phyloP scores from a whole-genome alignment of 2,797 vertebrate genomes.

The Lutjanus campechanus region DNA sequence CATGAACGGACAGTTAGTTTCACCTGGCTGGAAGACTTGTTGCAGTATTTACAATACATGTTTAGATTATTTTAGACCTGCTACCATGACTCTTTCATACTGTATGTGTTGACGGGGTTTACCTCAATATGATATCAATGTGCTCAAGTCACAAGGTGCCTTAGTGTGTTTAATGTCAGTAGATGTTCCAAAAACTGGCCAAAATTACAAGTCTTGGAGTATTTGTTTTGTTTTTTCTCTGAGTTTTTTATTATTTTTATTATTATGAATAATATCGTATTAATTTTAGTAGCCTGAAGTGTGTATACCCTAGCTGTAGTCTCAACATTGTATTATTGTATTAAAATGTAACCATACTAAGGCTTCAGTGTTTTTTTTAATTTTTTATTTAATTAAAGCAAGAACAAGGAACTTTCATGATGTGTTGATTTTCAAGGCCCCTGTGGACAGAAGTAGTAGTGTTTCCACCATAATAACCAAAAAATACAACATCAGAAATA shows the following conservation, averaged over 20 bases:
- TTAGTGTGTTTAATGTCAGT: constrained; percentile 74
- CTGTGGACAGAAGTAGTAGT: too few species aligned
- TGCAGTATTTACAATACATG: constrained; percentile 48
- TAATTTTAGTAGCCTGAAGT: constrained; percentile 58
- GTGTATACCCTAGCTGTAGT: constrained; percentile 56
- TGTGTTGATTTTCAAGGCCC: too few species aligned
- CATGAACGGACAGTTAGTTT: constrained; percentile 34
- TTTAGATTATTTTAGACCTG: constrained; percentile 36
- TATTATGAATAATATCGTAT: constrained; percentile 51
- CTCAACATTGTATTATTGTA: constrained; percentile 63
- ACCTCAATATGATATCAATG: constrained; percentile 69
- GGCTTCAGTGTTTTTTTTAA: constrained; percentile 18
- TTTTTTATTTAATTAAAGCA: constrained; percentile 19
- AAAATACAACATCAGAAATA: too few species aligned
- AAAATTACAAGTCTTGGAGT: constrained; percentile 42
- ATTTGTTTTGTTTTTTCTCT: constrained; percentile 38
- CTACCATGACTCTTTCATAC: constrained; percentile 45
- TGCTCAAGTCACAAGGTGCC: constrained; percentile 81
- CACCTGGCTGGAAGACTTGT: constrained; percentile 35
- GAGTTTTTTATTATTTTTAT: constrained; percentile 16
- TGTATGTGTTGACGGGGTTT: constrained; percentile 54
- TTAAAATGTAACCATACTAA: constrained; percentile 61
- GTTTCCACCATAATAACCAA: too few species aligned
- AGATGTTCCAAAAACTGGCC: constrained; percentile 59
- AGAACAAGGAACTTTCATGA: too few species aligned